phyloP scores from a whole-genome alignment of 2,797 vertebrate species.

The Eremophila alpestris region DNA sequence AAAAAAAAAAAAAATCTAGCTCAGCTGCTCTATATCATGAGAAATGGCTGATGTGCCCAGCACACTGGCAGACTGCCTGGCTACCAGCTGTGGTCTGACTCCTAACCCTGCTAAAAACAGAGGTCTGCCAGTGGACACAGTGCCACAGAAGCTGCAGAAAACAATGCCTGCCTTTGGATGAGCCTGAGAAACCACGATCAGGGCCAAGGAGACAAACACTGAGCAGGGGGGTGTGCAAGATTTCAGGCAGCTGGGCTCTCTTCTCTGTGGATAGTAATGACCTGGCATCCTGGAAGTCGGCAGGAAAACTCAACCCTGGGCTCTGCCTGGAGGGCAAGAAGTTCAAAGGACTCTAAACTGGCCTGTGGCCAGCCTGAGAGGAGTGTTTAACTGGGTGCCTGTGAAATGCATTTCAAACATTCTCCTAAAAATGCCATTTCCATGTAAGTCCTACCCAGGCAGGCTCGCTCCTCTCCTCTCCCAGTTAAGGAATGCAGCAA shows the following conservation, averaged over 20 bases:
- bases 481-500: constrained; percentile 44
- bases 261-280: not conserved
- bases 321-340: not conserved
- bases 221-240: accelerated
- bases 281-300: not conserved
- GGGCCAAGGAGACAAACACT: not conserved
- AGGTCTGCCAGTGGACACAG: constrained; percentile 37
- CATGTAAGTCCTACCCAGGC: constrained; percentile 36
- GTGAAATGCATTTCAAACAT: constrained; percentile 45
- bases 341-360: constrained; percentile 31
- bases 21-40: constrained; percentile 50
- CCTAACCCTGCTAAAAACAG: constrained; percentile 54
- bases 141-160: constrained; percentile 3
- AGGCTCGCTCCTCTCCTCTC: constrained; percentile 39
- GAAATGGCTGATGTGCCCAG: constrained; percentile 15
- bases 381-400: constrained; percentile 38
- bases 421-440: constrained; percentile 65
- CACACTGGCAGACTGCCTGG: constrained; percentile 60
- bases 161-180: not conserved
- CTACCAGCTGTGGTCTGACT: constrained; percentile 62
- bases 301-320: not conserved
- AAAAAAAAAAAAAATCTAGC: not conserved
- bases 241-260: not conserved
- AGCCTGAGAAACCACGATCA: not conserved
- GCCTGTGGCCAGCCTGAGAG: constrained; percentile 18